A percentile compares a stretch with the other conserved stretches of the same genome.
These are phyloP conservation scores for Glyphotaelius pellucidus DNA, from an alignment of 2,888 invertebrate species.

Conservation along the genomic window DNA sequence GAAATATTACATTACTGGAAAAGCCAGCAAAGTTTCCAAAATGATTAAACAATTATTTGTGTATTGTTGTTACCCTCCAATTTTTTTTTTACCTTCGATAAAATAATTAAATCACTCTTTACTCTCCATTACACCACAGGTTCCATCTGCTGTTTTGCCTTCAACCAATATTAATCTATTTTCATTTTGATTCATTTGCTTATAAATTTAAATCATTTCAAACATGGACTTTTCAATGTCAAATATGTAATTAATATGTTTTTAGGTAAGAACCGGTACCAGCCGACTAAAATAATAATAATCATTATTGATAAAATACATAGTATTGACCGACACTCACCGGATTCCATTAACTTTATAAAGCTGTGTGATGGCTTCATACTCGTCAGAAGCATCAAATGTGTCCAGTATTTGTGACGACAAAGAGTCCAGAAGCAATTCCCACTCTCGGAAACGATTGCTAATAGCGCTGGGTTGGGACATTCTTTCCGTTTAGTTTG, in stretches of 20 bases:
- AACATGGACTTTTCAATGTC: neutral
- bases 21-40: neutral
- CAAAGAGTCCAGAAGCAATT: constrained; percentile 47
- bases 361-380: constrained; percentile 40
- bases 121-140: neutral
- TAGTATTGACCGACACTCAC: constrained; percentile 25
- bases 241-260: neutral
- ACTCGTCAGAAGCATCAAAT: constrained; percentile 51
- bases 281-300: neutral
- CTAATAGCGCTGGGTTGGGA: neutral
- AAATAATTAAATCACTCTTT: neutral
- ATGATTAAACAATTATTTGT: neutral
- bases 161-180: neutral
- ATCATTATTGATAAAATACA: neutral
- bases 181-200: neutral
- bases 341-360: constrained; percentile 49
- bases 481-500: neutral
- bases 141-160: neutral
- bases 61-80: too few species aligned
- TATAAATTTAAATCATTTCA: neutral
- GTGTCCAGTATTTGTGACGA: constrained; percentile 29
- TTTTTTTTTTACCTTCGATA: too few species aligned
- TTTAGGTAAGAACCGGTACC: neutral
- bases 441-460: constrained; percentile 43
- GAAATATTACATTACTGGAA: neutral